Percentiles rank a stretch among this genome's conserved stretches.
Evolutionary conservation across 1,140 invertebrate species (phyloP).

Genomic region (Glossosoma conforme): DNA sequence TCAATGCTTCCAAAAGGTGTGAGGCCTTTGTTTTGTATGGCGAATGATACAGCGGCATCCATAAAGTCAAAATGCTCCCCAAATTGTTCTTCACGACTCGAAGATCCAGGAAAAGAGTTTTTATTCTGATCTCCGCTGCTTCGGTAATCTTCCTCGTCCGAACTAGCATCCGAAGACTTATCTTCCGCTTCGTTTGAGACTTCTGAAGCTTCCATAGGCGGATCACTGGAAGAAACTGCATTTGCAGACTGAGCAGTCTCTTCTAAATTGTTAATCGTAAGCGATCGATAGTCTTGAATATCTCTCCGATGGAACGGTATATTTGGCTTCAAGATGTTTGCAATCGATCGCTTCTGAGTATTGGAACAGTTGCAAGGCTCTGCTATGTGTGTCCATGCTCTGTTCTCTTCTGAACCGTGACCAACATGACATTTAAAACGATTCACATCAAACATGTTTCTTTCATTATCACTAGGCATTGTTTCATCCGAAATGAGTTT

Average conservation of each 20-base stretch:
- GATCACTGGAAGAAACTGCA: not conserved
- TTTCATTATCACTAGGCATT: no score
- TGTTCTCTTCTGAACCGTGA: no score
- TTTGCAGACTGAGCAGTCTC: slow-evolving; percentile 9
- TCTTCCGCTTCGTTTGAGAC: slow-evolving; percentile 14
- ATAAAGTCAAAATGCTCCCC: slow-evolving; percentile 54
- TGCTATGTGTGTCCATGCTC: slow-evolving; percentile 17
- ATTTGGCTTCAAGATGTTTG: not conserved
- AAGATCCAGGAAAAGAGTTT: slow-evolving; percentile 6
- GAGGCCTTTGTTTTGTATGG: slow-evolving; percentile 66
- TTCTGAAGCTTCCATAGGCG: slow-evolving; percentile 14
- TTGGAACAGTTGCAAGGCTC: slow-evolving; percentile 23
- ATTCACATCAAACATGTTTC: no score
- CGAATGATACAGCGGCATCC: slow-evolving; percentile 61
- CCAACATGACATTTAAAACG: no score
- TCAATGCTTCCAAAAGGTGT: slow-evolving; percentile 39
- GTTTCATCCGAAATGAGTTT: no score
- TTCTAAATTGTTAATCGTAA: not conserved
- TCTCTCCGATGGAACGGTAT: slow-evolving; percentile 25
- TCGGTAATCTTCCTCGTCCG: slow-evolving; percentile 37
- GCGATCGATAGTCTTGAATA: slow-evolving; percentile 8
- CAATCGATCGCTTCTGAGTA: slow-evolving; percentile 5
- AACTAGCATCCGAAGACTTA: slow-evolving; percentile 23
- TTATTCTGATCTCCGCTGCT: slow-evolving; percentile 29
- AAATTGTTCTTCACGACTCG: slow-evolving; percentile 15